Evolutionary conservation across 2,113 vertebrate genomes (phyloP).

Genomic region (Ramphastos sulfuratus): DNA sequence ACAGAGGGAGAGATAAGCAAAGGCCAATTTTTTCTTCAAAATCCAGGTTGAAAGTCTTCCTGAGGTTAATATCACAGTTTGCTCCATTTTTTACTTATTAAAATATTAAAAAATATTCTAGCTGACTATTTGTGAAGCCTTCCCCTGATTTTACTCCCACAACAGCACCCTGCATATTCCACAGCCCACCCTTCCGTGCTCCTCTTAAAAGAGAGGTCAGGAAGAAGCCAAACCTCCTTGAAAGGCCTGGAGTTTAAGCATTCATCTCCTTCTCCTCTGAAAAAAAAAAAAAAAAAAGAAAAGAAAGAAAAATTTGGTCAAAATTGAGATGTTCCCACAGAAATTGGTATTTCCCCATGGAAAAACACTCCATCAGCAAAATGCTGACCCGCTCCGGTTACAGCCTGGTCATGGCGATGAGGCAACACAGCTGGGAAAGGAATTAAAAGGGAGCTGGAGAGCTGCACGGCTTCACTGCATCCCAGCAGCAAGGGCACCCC

Average conservation of each 20-base stretch:
- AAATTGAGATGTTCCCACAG: conserved; percentile 65
- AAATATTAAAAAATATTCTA: background rate
- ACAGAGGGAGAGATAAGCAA: background rate
- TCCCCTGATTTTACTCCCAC: background rate
- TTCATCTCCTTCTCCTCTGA: rapidly evolving
- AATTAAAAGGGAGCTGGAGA: conserved; percentile 52
- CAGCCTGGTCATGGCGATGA: conserved; percentile 61
- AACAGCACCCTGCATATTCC: background rate
- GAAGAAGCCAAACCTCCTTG: background rate
- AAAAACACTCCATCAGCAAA: conserved; percentile 59
- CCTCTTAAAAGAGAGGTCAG: background rate
- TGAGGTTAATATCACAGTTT: background rate
- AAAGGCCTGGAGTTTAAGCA: background rate
- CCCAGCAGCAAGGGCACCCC: background rate
- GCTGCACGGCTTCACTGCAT: background rate
- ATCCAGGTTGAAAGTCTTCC: background rate
- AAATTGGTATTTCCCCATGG: conserved; percentile 54
- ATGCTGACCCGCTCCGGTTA: conserved; percentile 49
- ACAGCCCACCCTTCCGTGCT: background rate
- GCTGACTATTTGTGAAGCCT: background rate
- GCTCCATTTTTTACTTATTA: background rate
- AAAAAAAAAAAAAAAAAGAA: no score
- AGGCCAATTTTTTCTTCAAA: background rate
- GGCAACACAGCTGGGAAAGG: conserved; percentile 65
- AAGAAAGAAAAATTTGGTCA: background rate